Percentiles rank a stretch among this genome's conserved stretches.
These are phyloP conservation scores for Ailuropoda melanoleuca DNA, from an alignment of 2,113 vertebrate genomes.

Conservation along the genomic window DNA sequence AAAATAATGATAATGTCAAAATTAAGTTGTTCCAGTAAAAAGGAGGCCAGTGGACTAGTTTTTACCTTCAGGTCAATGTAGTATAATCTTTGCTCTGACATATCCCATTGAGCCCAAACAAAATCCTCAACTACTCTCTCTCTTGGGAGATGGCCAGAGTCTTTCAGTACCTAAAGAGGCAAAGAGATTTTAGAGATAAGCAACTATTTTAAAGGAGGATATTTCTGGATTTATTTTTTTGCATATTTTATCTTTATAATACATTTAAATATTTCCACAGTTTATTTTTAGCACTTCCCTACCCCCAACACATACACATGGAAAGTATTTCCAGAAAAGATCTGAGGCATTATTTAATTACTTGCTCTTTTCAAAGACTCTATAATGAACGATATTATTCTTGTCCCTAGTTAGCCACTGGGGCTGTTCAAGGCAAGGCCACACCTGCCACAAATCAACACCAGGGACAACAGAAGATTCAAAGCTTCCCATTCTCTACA, in stretches of 20 bases:
- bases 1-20: background rate
- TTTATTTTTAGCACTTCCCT: background rate
- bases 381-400: background rate
- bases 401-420: background rate
- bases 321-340: slow-evolving; percentile 2
- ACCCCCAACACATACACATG: background rate
- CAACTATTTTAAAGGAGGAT: slow-evolving; percentile 17
- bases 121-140: slow-evolving; percentile 92
- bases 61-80: slow-evolving; percentile 89
- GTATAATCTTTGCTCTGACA: slow-evolving; percentile 92
- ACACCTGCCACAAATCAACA: background rate
- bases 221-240: background rate
- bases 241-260: background rate
- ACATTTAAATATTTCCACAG: background rate
- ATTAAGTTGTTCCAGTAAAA: background rate
- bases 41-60: background rate
- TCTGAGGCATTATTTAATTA: background rate
- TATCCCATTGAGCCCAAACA: slow-evolving; percentile 96
- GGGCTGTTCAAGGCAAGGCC: background rate
- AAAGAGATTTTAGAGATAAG: slow-evolving; percentile 41
- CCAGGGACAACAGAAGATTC: background rate
- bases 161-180: slow-evolving; percentile 88
- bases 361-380: background rate
- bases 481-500: background rate
- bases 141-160: slow-evolving; percentile 88